Percentiles rank a stretch among this genome's conserved stretches.
Evolutionary conservation across 2,113 vertebrate genomes (phyloP).

Genomic region (Monopterus albus): DNA sequence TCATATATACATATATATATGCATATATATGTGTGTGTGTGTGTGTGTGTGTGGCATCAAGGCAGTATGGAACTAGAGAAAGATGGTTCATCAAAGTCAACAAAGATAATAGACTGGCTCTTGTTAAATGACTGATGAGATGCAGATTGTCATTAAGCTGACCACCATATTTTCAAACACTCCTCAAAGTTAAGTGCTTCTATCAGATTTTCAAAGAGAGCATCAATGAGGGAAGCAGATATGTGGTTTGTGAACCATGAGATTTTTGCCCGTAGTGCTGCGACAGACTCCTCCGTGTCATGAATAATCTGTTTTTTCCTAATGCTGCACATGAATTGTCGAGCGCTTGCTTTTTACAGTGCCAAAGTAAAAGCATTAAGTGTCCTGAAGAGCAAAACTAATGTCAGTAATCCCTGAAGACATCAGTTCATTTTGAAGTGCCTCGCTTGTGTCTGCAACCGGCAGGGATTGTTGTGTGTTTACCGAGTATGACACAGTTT

Average conservation of each 20-base stretch:
- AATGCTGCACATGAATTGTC: constrained; percentile 26
- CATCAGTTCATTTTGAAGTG: constrained; percentile 28
- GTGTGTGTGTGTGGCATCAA: too few species aligned
- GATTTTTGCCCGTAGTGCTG: background rate
- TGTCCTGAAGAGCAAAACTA: constrained; percentile 40
- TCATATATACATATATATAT: too few species aligned
- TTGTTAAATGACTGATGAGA: constrained; percentile 30
- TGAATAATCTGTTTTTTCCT: constrained; percentile 22
- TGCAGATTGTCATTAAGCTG: constrained; percentile 41
- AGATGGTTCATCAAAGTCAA: constrained; percentile 9
- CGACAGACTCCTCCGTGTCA: background rate
- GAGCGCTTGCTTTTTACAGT: constrained; percentile 43
- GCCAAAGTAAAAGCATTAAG: constrained; percentile 27
- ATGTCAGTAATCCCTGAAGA: constrained; percentile 28
- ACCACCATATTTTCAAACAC: constrained; percentile 3
- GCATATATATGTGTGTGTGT: too few species aligned
- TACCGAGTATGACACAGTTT: constrained; percentile 37
- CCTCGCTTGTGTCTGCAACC: constrained; percentile 28
- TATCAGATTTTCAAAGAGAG: constrained; percentile 13
- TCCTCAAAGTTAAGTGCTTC: constrained; percentile 16
- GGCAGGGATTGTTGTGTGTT: constrained; percentile 22
- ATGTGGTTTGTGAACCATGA: constrained; percentile 13
- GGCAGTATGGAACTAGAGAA: too few species aligned
- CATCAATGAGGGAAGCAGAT: constrained; percentile 19
- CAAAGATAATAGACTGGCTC: constrained; percentile 18